Evolutionary conservation across 2,888 invertebrate species (phyloP).

Genomic region (Cryptus viduatorius): DNA sequence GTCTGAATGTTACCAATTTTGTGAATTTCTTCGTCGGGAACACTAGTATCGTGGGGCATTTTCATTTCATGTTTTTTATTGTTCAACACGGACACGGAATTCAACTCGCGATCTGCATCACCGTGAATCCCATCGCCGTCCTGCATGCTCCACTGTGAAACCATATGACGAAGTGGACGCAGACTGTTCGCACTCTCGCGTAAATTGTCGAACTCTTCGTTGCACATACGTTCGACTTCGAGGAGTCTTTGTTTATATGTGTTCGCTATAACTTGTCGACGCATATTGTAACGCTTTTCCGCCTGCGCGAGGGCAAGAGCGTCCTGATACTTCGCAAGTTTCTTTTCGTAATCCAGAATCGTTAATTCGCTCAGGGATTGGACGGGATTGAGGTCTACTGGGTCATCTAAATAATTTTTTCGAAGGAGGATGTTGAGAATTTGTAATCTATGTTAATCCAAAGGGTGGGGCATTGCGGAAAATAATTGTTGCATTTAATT

Average conservation of each 20-base stretch:
- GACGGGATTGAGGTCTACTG: conserved; percentile 71
- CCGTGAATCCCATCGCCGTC: conserved; percentile 68
- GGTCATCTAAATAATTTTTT: conserved; percentile 60
- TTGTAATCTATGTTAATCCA: not conserved
- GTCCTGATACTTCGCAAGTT: conserved; percentile 80
- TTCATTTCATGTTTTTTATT: not conserved
- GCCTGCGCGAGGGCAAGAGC: conserved; percentile 78
- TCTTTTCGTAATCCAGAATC: conserved; percentile 79
- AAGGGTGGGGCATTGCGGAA: not conserved
- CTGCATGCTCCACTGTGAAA: conserved; percentile 80
- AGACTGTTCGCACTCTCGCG: conserved; percentile 82
- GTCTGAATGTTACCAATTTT: conserved; percentile 67
- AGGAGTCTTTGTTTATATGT: conserved; percentile 82
- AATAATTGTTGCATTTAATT: too few species aligned
- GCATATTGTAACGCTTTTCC: conserved; percentile 79
- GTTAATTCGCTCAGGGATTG: conserved; percentile 74
- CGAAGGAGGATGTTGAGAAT: not conserved
- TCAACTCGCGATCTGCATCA: conserved; percentile 60
- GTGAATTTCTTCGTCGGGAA: not conserved
- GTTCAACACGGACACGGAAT: not conserved
- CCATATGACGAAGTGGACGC: conserved; percentile 83
- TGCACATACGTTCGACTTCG: conserved; percentile 85
- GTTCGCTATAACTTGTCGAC: conserved; percentile 81
- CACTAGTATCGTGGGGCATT: not conserved
- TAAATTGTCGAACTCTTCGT: conserved; percentile 83